These are phyloP conservation scores for Cheilosia vulpina DNA, from an alignment of 2,888 invertebrate genomes.

Conservation along the genomic window DNA sequence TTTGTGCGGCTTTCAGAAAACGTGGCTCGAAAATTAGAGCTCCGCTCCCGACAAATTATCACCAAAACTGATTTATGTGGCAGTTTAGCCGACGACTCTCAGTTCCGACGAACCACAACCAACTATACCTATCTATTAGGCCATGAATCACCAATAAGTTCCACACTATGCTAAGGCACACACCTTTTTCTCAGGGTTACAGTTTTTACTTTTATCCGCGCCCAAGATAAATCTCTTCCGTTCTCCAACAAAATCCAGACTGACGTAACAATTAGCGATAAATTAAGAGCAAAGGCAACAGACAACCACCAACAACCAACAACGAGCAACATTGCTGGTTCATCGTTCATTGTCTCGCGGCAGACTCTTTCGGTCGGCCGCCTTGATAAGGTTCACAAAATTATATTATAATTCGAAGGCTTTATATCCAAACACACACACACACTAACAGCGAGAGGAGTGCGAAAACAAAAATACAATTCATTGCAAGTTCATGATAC, in stretches of 20 bases:
- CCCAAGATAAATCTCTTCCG: constrained; percentile 72
- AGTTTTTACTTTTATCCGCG: constrained; percentile 7
- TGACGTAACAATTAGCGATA: constrained; percentile 75
- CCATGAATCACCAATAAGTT: constrained; percentile 74
- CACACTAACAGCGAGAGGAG: not conserved
- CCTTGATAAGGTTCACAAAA: constrained; percentile 68
- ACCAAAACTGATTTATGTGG: constrained; percentile 67
- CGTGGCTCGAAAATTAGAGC: constrained; percentile 61
- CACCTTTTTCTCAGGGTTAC: constrained; percentile 55
- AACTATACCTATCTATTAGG: constrained; percentile 51
- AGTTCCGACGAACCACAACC: constrained; percentile 49
- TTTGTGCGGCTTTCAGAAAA: constrained; percentile 69
- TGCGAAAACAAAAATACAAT: constrained; percentile 38
- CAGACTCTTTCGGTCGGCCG: constrained; percentile 46
- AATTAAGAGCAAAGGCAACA: constrained; percentile 68
- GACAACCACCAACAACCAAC: constrained; percentile 4
- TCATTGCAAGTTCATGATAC: constrained; percentile 52
- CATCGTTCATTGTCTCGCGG: constrained; percentile 63
- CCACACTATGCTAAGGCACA: constrained; percentile 42
- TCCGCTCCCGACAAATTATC: constrained; percentile 73
- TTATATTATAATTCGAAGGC: constrained; percentile 69
- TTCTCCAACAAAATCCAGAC: constrained; percentile 63
- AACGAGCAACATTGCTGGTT: constrained; percentile 27
- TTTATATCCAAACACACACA: constrained; percentile 42
- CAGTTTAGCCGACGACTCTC: constrained; percentile 1